Evolutionary conservation across 2,113 vertebrate species (phyloP), one percentile per base, ranked within the genome.

Genomic region (Nesospiza acunhae): DNA sequence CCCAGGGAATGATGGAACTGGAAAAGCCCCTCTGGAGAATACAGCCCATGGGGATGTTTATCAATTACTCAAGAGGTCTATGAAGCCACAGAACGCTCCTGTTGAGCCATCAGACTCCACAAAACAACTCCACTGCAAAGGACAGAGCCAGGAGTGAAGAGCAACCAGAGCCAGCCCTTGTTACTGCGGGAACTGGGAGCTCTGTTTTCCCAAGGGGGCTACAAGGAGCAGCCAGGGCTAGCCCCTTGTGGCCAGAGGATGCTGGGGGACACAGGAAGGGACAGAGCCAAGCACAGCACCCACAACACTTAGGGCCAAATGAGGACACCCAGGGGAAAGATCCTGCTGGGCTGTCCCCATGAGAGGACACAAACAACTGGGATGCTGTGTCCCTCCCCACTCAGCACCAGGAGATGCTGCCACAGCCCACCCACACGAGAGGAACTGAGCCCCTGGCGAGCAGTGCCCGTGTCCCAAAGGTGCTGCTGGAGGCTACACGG

Each of bases 391-490:
- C 7, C 9, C 5, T 28, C 7, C 19, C 15, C 20, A 4, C 17
- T 27, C 44, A 19, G 80, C 14, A 8, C 24, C 19, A 14, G 0
- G 21, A 13, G 59, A 13, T 17, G 35, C 23, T 64, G 24, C 78
- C 15, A 5, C 47, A 64, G 42, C 37, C 23, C 49, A 27, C 5
- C 19, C 31, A 13, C 0, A 1, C 0, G 0, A 10, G 28, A 21
- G 39, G 8, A 50, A 30, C 18, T 0, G 30, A 75, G 24, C 13
- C 20, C 9, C 0, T 7, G 33, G 30, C n/a, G 42, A 0, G 3
- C 8, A 35, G 15, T 0, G 3, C 7, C 27, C 2, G 0, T 19
- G 11, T 14, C 16, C 1, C 8, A 69, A 15, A n/a, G 22, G n/a
- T 2, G 58, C n/a, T 53, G 46, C 49, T 27, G 41, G 53, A 52